Evolutionary conservation across 2,888 invertebrate species (phyloP).

Genomic region (Branchellion lobata): DNA sequence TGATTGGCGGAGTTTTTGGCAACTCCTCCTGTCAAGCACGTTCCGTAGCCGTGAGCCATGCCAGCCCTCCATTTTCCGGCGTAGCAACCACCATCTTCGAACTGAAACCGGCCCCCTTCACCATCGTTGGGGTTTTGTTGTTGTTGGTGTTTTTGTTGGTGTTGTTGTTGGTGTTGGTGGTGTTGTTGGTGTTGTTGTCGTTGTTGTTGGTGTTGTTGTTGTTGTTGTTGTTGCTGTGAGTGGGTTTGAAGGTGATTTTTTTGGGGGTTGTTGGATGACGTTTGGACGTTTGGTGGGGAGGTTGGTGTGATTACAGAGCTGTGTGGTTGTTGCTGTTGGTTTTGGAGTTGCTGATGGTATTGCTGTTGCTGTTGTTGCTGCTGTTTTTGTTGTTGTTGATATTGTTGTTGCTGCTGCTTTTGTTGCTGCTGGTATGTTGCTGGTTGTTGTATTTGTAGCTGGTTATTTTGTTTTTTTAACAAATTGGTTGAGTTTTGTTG

Average conservation of each 20-base stretch:
- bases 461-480: neutral
- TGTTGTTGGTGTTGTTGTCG: too few relatives aligned
- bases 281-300: neutral
- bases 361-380: neutral
- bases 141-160: too few relatives aligned
- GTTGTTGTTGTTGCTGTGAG: too few relatives aligned
- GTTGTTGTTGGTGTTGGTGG: too few relatives aligned
- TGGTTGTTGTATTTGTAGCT: neutral
- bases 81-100: conserved; percentile 61
- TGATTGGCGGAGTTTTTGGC: conserved; percentile 83
- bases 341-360: conserved; percentile 20
- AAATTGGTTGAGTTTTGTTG: neutral
- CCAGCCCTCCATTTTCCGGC: conserved; percentile 90
- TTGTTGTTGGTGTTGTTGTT: too few relatives aligned
- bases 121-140: neutral
- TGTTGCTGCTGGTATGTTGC: neutral
- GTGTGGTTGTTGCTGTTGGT: conserved; percentile 8
- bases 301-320: too few relatives aligned
- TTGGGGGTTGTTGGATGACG: neutral
- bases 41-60: conserved; percentile 38
- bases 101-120: conserved; percentile 33
- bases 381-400: neutral
- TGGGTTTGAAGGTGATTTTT: too few relatives aligned
- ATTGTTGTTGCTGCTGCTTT: neutral
- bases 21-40: conserved; percentile 69